Evolutionary conservation across 2,888 invertebrate species (phyloP).

Genomic region (Drosophila mulleri): DNA sequence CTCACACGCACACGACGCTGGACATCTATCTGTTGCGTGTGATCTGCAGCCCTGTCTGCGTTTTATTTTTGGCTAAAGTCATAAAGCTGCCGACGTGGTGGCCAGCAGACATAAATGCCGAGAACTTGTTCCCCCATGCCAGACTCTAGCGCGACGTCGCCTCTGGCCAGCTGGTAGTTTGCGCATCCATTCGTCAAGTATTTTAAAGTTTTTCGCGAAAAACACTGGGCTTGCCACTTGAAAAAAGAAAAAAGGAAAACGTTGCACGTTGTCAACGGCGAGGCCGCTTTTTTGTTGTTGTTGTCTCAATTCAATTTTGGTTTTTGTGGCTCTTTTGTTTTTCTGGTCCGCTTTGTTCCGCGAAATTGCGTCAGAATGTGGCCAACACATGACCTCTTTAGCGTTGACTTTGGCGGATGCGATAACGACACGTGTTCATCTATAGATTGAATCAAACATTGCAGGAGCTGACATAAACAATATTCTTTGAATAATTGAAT

Average conservation of each 20-base stretch:
- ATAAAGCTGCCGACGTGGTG: conserved; percentile 59
- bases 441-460: conserved; percentile 49
- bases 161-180: conserved; percentile 54
- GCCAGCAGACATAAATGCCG: conserved; percentile 62
- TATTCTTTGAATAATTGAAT: conserved; percentile 17
- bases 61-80: conserved; percentile 78
- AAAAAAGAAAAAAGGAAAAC: conserved; percentile 42
- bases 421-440: conserved; percentile 48
- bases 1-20: conserved; percentile 62
- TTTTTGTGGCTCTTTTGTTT: conserved; percentile 24
- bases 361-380: conserved; percentile 63
- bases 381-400: conserved; percentile 72
- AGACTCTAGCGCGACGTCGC: conserved; percentile 20
- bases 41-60: conserved; percentile 70
- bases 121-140: conserved; percentile 63
- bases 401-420: conserved; percentile 36
- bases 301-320: conserved; percentile 13
- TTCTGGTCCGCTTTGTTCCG: conserved; percentile 37
- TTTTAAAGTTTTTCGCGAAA: conserved; percentile 78
- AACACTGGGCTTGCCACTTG: conserved; percentile 65
- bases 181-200: conserved; percentile 71
- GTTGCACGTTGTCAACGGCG: conserved; percentile 56
- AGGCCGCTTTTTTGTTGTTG: neutral
- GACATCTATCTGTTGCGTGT: conserved; percentile 58
- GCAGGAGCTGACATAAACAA: conserved; percentile 29